Evolutionary conservation across 2,888 invertebrate species (phyloP), one percentile per base, ranked within the genome.

Genomic region (Acrobasis suavella): DNA sequence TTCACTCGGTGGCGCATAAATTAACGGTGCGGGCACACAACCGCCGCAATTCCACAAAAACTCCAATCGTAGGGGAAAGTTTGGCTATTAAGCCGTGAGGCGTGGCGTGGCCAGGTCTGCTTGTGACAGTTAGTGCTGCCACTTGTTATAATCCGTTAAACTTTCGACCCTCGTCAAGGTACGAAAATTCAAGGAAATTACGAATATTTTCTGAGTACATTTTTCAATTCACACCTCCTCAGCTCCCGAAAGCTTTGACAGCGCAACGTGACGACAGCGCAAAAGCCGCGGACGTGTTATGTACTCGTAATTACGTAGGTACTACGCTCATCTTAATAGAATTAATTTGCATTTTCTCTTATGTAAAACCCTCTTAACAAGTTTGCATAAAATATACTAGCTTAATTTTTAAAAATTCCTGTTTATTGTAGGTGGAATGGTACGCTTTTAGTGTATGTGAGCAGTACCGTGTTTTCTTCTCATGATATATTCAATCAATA

Each of bases 121-220:
- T 81, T 80, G 79, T 85, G 91, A 91, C 91, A 92, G 90, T 90
- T 90, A 91, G 89, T 90, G 88, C 89, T 81, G 83, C 89, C 89
- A 89, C 90, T 91, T 89, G 87, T 89, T 91, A 91, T 91, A 91
- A 90, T 90, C 87, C 86, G 87, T 87, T 86, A 80, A 91, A 92
- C 89, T 91, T 91, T 86, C 83, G 85, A 89, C 91, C 91, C 90
- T 88, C 88, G 89, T 91, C 87, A 90, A 91, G 91, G 91, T 91
- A 85, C 77, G 80, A 78, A 83, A 85, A 89, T 89, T 86, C 88
- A 91, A 90, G 87, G 87, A 80, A 84, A 83, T 83, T 83, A 32
- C 32, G 32, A 5, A 32, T 32, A 82, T 83, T 76, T 71, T 68
- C 72, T 78, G 76, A 74, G 74, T 72, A 72, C 75, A 75, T 77